A percentile compares a stretch with the other conserved stretches of the same genome.
Conservation (phyloP, 2,888 invertebrate genomes). For the Dugesia japonica region DNA sequence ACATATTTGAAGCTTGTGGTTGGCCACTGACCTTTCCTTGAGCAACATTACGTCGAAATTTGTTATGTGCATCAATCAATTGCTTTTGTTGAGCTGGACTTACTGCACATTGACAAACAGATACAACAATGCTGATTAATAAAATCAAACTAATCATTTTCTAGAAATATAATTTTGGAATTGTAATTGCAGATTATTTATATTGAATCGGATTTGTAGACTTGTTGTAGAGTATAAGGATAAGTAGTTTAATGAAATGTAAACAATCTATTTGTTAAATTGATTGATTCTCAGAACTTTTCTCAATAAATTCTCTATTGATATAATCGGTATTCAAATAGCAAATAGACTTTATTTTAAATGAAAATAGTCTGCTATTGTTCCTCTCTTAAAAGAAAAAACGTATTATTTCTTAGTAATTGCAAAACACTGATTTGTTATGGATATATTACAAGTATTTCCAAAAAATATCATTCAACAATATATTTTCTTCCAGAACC, state of each 20-base stretch:
- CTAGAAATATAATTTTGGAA: background rate
- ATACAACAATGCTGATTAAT: background rate
- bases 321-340: too few species aligned
- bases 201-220: background rate
- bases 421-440: too few species aligned
- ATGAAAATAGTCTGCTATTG: too few species aligned
- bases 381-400: too few species aligned
- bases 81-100: slow-evolving; percentile 22
- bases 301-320: too few species aligned
- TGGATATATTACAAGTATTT: too few species aligned
- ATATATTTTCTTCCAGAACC: too few species aligned
- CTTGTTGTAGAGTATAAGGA: background rate
- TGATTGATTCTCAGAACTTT: too few species aligned
- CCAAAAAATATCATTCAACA: too few species aligned
- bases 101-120: background rate
- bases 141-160: background rate
- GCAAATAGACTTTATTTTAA: too few species aligned
- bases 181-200: background rate
- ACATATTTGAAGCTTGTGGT: slow-evolving; percentile 23
- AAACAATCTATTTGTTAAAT: background rate
- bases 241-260: background rate
- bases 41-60: background rate
- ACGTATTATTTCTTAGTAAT: too few species aligned
- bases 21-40: background rate
- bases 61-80: slow-evolving; percentile 25